Evolutionary conservation across 2,888 invertebrate species (phyloP).

Genomic region (Agrilus cyanescens): DNA sequence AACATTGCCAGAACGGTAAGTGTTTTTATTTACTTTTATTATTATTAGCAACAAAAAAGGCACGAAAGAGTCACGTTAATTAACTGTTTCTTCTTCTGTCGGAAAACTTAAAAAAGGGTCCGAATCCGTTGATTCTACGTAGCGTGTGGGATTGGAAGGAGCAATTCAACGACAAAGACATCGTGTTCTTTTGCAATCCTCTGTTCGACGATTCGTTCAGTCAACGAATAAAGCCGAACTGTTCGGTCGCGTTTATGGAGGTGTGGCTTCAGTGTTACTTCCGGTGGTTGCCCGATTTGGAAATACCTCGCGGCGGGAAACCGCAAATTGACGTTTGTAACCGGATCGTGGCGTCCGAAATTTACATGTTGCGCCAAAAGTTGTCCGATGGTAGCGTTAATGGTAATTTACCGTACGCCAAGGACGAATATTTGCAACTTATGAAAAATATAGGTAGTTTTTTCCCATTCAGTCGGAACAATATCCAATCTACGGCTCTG

Average conservation of each 20-base stretch:
- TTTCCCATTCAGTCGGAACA: constrained; percentile 37
- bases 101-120: too few species aligned
- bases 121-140: constrained; percentile 45
- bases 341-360: constrained; percentile 38
- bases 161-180: constrained; percentile 73
- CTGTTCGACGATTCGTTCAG: constrained; percentile 43
- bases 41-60: background rate
- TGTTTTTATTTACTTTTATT: constrained; percentile 1
- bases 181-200: constrained; percentile 74
- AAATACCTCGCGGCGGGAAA: constrained; percentile 59
- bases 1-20: constrained; percentile 52
- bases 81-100: too few species aligned
- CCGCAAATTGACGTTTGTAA: constrained; percentile 46
- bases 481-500: constrained; percentile 32
- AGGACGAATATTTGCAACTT: constrained; percentile 29
- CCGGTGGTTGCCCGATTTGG: constrained; percentile 75
- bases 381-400: constrained; percentile 16
- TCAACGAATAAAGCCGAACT: constrained; percentile 39
- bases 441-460: constrained; percentile 35
- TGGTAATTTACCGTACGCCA: constrained; percentile 18
- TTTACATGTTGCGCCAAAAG: constrained; percentile 34
- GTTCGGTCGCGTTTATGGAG: constrained; percentile 45
- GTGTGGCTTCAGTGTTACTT: constrained; percentile 86
- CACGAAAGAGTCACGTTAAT: background rate
- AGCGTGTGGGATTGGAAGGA: constrained; percentile 88